These are phyloP conservation scores for Seison nebaliae DNA, from an alignment of 1,140 invertebrate species.

Conservation along the genomic window DNA sequence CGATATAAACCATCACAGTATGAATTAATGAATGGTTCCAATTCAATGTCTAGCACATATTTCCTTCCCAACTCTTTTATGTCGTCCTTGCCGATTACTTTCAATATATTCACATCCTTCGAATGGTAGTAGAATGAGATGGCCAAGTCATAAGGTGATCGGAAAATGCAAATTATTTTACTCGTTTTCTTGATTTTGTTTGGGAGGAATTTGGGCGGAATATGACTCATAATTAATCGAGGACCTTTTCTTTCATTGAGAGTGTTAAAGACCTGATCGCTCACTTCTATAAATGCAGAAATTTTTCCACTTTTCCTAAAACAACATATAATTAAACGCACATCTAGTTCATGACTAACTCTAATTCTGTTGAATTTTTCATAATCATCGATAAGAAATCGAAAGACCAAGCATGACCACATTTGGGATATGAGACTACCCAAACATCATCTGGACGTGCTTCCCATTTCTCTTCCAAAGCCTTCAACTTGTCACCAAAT, in stretches of 20 bases:
- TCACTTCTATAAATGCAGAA: constrained; percentile 31
- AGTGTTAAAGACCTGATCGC: constrained; percentile 25
- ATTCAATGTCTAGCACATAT: no score
- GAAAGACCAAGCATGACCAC: constrained; percentile 32
- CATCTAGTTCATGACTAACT: no score
- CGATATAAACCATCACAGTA: no score
- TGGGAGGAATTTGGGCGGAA: constrained; percentile 27
- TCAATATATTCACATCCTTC: no score
- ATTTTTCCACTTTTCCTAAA: constrained; percentile 19
- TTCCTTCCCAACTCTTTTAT: no score
- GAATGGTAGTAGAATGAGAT: constrained; percentile 64
- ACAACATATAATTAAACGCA: no score
- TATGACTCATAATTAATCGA: constrained; percentile 31
- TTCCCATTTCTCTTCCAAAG: no score
- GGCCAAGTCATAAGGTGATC: constrained; percentile 73
- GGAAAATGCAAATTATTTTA: constrained; percentile 57
- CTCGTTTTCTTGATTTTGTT: constrained; percentile 14
- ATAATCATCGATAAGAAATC: constrained; percentile 31
- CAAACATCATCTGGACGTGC: constrained; percentile 30
- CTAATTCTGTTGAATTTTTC: no score
- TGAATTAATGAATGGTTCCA: no score
- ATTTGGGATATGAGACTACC: constrained; percentile 31
- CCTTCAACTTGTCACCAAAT: no score
- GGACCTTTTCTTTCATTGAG: constrained; percentile 19
- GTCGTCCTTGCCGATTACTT: no score